Percentiles rank a stretch among this genome's conserved stretches.
Evolutionary conservation across 2,888 invertebrate species (phyloP).

Genomic region (Ctenicera cuprea): DNA sequence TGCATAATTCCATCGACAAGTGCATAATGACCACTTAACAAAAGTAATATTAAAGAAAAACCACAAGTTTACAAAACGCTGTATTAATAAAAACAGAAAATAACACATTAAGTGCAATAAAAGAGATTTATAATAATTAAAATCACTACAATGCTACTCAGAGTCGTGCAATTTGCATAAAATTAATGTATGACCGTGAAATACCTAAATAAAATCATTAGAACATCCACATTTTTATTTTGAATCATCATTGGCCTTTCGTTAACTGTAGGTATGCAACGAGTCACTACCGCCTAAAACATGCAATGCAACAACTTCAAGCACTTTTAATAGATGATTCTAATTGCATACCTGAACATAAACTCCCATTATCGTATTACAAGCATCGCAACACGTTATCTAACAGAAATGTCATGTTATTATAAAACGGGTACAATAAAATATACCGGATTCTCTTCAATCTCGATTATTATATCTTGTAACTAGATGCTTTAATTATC

Average conservation of each 20-base stretch:
- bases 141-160: background rate
- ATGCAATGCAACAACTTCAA: background rate
- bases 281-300: slow-evolving; percentile 16
- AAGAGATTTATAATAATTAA: too few species aligned
- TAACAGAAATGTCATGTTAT: slow-evolving; percentile 49
- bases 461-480: background rate
- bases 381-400: slow-evolving; percentile 34
- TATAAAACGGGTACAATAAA: slow-evolving; percentile 34
- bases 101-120: too few species aligned
- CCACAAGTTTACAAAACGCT: too few species aligned
- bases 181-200: slow-evolving; percentile 19
- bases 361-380: slow-evolving; percentile 40
- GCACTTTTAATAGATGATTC: slow-evolving; percentile 31
- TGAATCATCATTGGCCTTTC: slow-evolving; percentile 22
- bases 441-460: slow-evolving; percentile 17
- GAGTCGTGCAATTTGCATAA: slow-evolving; percentile 1
- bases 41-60: too few species aligned
- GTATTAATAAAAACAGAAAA: too few species aligned
- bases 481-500: background rate
- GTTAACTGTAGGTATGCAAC: background rate
- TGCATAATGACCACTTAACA: too few species aligned
- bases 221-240: slow-evolving; percentile 13
- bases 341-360: slow-evolving; percentile 39
- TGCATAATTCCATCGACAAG: too few species aligned
- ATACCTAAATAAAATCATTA: slow-evolving; percentile 19